Evolutionary conservation across 1,140 invertebrate species (phyloP), one percentile per base, ranked within the genome.

Genomic region (Drosophila pruinosa): DNA sequence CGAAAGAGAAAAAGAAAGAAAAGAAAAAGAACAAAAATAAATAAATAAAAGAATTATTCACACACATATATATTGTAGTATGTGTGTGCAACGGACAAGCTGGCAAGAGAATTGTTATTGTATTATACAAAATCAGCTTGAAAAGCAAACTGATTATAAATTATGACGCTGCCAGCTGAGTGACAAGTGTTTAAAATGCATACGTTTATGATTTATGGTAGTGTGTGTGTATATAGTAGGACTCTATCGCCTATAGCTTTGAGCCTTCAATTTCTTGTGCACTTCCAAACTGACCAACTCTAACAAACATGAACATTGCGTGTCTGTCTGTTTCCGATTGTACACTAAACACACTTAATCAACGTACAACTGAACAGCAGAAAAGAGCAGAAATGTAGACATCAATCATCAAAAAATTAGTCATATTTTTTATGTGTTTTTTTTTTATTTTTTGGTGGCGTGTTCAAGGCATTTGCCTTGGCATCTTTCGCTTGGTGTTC

Each of bases 81-180:
- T 21, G 22, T 28, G 43, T 57, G 45, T 75, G 76, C 77, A 81
- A 39, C 38, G 56, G 54, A 63, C 59, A 53, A 28, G 41, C 67
- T 62, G 57, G 72, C 79, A 82, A 69, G 72, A 56, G 72, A 72
- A 54, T 54, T 82, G 38, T 22, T 69, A 36, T 31, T 63, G 47
- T 58, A n/a, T 38, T 70, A 26, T 34, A 45, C 53, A 58, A 71
- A 67, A 67, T 61, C 50, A 54, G 62, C 56, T 74, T 80, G 73
- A 76, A 83, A 80, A 75, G 81, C 80, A 83, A 85, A 83, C 75
- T 85, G 80, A 85, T 85, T 85, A 86, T 86, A 85, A 85, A 86
- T 85, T 85, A 85, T 86, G 81, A 71, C 77, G 73, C 70, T 86
- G 77, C 77, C 81, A 86, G 70, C 70, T 77, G 74, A 83, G 69